Evolutionary conservation across 2,888 invertebrate genomes (phyloP).

Genomic region (Harpalus rubripes): DNA sequence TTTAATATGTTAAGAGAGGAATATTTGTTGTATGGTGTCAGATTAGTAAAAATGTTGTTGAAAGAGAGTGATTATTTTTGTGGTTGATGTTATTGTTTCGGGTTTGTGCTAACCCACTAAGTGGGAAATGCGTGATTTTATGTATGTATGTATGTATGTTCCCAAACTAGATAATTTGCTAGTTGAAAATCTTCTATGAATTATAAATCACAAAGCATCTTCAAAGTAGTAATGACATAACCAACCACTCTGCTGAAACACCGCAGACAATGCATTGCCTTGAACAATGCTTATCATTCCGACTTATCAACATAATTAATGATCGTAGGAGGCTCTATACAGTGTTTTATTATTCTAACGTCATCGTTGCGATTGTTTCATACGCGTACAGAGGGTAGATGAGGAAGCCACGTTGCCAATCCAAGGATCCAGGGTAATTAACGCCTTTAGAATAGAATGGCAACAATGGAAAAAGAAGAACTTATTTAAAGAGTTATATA

Average conservation of each 20-base stretch:
- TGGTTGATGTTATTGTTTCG: too few relatives aligned
- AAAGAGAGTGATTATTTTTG: too few relatives aligned
- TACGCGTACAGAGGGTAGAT: conserved; percentile 4
- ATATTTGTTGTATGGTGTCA: too few relatives aligned
- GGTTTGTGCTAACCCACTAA: too few relatives aligned
- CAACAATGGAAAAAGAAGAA: conserved; percentile 4
- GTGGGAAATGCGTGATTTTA: too few relatives aligned
- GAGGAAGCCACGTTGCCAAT: conserved; percentile 17
- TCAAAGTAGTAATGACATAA: not conserved
- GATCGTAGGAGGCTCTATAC: conserved; percentile 50
- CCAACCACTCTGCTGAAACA: conserved; percentile 3
- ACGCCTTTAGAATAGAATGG: not conserved
- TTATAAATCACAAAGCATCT: not conserved
- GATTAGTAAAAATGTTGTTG: too few relatives aligned
- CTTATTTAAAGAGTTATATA: not conserved
- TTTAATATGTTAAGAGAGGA: too few relatives aligned
- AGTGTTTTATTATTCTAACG: conserved; percentile 59
- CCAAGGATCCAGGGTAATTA: conserved; percentile 40
- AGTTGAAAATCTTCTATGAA: too few relatives aligned
- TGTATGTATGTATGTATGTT: too few relatives aligned
- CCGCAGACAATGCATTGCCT: conserved; percentile 44
- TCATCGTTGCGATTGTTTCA: conserved; percentile 54
- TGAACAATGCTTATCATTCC: conserved; percentile 65
- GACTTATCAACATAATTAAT: conserved; percentile 67
- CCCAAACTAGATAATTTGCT: too few relatives aligned